Percentiles rank a stretch among this genome's conserved stretches.
Evolutionary conservation across 2,113 vertebrate genomes (phyloP).

Genomic region (Brachionichthys hirsutus): DNA sequence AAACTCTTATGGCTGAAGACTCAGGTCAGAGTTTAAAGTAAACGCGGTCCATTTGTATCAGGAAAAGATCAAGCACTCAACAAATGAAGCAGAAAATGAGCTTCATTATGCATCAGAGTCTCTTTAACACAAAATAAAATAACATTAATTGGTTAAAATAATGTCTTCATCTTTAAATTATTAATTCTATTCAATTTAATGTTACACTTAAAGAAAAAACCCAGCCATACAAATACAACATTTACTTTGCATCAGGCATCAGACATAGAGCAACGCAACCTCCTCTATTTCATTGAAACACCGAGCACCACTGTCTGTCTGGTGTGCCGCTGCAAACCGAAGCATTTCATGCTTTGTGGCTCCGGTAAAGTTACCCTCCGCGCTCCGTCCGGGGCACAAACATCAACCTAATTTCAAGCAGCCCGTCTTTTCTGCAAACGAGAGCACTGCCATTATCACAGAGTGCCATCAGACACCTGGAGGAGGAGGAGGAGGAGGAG

Average conservation of each 20-base stretch:
- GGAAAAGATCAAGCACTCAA: conserved; percentile 8
- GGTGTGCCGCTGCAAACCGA: conserved; percentile 49
- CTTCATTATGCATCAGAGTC: conserved; percentile 11
- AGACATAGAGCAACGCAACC: not conserved
- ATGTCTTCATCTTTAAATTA: not conserved
- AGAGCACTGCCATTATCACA: conserved; percentile 73
- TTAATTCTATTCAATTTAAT: not conserved
- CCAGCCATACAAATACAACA: not conserved
- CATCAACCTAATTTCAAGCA: conserved; percentile 64
- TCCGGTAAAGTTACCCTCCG: conserved; percentile 67
- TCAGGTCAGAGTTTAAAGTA: not conserved
- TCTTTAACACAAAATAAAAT: not conserved
- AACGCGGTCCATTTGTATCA: conserved; percentile 1
- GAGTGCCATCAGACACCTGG: conserved; percentile 79
- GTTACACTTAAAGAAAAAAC: conserved; percentile 3
- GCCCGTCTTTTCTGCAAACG: conserved; percentile 55
- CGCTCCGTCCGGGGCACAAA: conserved; percentile 54
- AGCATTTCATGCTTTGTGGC: conserved; percentile 62
- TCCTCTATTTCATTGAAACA: conserved; percentile 3
- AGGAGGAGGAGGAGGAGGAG: conserved; percentile 38
- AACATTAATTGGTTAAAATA: not conserved
- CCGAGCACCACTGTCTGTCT: conserved; percentile 8
- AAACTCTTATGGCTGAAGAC: not conserved
- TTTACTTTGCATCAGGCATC: not conserved
- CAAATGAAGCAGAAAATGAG: conserved; percentile 2